Base-by-base conservation (phyloP, 2,888 invertebrate genomes). In the Tigriopus californicus region DNA sequence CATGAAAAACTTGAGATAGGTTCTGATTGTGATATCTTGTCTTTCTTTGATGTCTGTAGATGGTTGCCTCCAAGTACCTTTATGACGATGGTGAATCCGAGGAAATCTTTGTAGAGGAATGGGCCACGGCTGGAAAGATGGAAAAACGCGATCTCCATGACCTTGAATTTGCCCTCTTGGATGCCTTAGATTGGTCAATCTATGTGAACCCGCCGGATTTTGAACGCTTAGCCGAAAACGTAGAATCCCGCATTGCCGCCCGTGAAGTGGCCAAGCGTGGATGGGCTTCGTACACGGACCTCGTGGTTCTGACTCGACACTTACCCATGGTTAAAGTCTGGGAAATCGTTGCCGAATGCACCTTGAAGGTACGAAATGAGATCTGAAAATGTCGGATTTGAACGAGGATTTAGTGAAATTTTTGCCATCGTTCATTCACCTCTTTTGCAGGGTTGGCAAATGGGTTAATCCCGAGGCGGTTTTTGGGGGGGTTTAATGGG, bases 1-100 rank as follows among this genome's bases (percentile, higher is more conserved):
- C n/a, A n/a, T n/a, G n/a, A n/a, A n/a, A n/a, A n/a, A n/a, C n/a
- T n/a, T n/a, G 41, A 6, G 55, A 55, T 55, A 13, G 15, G 48
- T 15, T 47, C 2, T 40, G 41, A 24, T 5, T 15, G 15, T 41
- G 33, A 4, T 46, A 3, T 18, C 20, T 18, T 18, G n/a, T 3
- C 22, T 46, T 48, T 49, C 46, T 18, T 15, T 24, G 41, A 64
- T 64, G n/a, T n/a, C n/a, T 70, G 11, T 70, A 92, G 92, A 85
- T 95, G 85, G 83, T 95, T 66, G 92, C 95, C 59, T 91, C 89
- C 67, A 97, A 97, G 75, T 94, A 89, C 72, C 75, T 91, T 65
- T 86, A 92, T 72, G 91, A 92, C 67, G 85, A 88, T 67, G 91
- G 90, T 46, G 87, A 88, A 68, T 84, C 86, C 63, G 91, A 91